phyloP scores from a whole-genome alignment of 2,113 vertebrate genomes.

The Athene noctua region DNA sequence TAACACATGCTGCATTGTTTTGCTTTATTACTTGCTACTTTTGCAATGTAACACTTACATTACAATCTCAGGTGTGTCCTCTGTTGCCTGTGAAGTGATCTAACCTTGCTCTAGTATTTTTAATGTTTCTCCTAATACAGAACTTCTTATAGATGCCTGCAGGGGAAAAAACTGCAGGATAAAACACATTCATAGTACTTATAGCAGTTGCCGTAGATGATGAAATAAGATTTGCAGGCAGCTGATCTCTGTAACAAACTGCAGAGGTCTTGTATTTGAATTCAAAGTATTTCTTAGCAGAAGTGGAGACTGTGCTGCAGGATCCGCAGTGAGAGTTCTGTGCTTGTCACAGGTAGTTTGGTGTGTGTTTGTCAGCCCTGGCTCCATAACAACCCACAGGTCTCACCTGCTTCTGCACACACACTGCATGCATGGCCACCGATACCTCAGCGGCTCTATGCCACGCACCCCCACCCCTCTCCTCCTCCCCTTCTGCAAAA shows the following conservation, averaged over 20 bases:
- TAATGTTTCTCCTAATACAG: not conserved
- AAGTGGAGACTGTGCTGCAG: not conserved
- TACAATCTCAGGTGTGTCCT: not conserved
- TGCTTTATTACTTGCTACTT: not conserved
- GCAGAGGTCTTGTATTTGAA: not conserved
- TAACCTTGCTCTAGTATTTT: constrained; percentile 5
- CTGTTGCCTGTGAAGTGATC: not conserved
- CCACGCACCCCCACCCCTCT: accelerated
- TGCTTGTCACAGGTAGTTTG: not conserved
- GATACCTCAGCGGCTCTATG: not conserved
- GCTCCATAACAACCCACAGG: accelerated
- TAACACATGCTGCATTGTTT: not conserved
- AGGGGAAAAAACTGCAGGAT: not conserved
- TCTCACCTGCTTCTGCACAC: not conserved
- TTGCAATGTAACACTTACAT: not conserved
- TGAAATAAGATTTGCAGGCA: not conserved
- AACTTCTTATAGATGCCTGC: not conserved
- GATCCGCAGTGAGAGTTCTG: not conserved
- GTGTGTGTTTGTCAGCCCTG: not conserved
- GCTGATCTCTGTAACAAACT: not conserved
- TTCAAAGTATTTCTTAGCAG: not conserved
- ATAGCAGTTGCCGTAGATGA: not conserved
- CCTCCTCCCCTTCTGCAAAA: not conserved
- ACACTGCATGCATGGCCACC: accelerated
- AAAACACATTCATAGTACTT: not conserved